These are phyloP conservation scores for Epinotia bilunana DNA, from an alignment of 2,888 invertebrate species.

Conservation along the genomic window DNA sequence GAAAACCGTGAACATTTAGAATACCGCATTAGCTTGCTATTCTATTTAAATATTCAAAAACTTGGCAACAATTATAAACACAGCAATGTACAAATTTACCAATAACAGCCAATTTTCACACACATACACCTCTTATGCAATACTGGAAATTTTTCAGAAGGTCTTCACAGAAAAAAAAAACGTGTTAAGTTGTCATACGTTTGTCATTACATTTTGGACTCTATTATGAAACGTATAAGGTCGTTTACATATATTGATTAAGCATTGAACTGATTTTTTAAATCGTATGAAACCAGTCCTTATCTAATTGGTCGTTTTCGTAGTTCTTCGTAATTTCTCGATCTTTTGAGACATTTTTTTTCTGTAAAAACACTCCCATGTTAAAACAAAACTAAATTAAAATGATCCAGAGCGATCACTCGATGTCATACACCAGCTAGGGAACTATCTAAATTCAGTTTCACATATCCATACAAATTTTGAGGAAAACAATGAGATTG, in stretches of 20 bases:
- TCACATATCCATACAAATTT: slow-evolving; percentile 10
- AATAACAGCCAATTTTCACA: slow-evolving; percentile 44
- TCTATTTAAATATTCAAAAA: slow-evolving; percentile 52
- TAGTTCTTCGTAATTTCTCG: neutral
- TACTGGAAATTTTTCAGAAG: slow-evolving; percentile 3
- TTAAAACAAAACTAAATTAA: slow-evolving; percentile 4
- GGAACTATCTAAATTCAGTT: slow-evolving; percentile 21
- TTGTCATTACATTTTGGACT: neutral
- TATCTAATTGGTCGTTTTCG: slow-evolving; percentile 2
- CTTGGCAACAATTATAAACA: slow-evolving; percentile 80
- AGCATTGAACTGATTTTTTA: neutral
- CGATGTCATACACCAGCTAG: slow-evolving; percentile 32
- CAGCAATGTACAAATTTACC: slow-evolving; percentile 59
- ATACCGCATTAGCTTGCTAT: slow-evolving; percentile 36
- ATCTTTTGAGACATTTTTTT: neutral
- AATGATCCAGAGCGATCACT: slow-evolving; percentile 11
- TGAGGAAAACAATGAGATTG: slow-evolving; percentile 27
- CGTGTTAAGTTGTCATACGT: neutral
- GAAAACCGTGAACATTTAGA: slow-evolving; percentile 31
- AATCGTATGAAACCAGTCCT: neutral
- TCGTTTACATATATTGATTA: neutral
- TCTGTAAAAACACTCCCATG: slow-evolving; percentile 17
- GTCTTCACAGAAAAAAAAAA: slow-evolving; percentile 26
- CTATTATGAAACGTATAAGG: neutral
- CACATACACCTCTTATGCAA: slow-evolving; percentile 3